These are phyloP conservation scores for Andrena bicolor DNA, from an alignment of 2,888 invertebrate species.

Conservation along the genomic window DNA sequence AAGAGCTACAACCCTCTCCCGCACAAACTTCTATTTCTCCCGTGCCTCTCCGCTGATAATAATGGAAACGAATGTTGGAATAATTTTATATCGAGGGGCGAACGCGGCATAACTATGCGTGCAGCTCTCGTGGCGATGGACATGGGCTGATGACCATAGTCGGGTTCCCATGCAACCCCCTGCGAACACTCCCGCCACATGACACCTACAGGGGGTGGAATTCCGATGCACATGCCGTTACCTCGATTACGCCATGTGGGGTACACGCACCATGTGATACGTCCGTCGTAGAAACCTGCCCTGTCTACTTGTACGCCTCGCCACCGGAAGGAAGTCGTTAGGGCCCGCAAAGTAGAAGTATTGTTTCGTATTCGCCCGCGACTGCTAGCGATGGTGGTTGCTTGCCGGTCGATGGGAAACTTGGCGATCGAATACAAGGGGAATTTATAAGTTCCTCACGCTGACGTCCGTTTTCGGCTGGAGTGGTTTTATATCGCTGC, in stretches of 20 bases:
- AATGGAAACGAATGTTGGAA: conserved; percentile 71
- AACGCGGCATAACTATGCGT: conserved; percentile 50
- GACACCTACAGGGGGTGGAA: conserved; percentile 79
- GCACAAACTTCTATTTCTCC: too few relatives aligned
- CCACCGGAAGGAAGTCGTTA: conserved; percentile 58
- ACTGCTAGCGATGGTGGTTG: not conserved
- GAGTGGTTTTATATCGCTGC: too few relatives aligned
- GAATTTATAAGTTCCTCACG: not conserved
- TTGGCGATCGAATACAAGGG: not conserved
- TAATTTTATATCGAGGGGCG: conserved; percentile 71
- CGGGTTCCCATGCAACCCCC: conserved; percentile 84
- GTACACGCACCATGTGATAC: conserved; percentile 71
- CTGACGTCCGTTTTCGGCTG: not conserved
- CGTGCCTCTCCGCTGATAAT: conserved; percentile 39
- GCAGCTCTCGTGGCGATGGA: conserved; percentile 57
- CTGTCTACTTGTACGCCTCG: conserved; percentile 25
- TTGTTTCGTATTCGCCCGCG: conserved; percentile 31
- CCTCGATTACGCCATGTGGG: conserved; percentile 75
- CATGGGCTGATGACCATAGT: conserved; percentile 81
- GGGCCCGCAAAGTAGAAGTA: conserved; percentile 30
- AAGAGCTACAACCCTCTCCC: too few relatives aligned
- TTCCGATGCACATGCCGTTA: conserved; percentile 81
- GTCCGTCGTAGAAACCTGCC: conserved; percentile 16
- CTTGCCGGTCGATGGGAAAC: not conserved
- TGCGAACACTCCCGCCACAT: conserved; percentile 82